Evolutionary conservation across 2,797 vertebrate genomes (phyloP).

Genomic region (Catostomus latipinnis): DNA sequence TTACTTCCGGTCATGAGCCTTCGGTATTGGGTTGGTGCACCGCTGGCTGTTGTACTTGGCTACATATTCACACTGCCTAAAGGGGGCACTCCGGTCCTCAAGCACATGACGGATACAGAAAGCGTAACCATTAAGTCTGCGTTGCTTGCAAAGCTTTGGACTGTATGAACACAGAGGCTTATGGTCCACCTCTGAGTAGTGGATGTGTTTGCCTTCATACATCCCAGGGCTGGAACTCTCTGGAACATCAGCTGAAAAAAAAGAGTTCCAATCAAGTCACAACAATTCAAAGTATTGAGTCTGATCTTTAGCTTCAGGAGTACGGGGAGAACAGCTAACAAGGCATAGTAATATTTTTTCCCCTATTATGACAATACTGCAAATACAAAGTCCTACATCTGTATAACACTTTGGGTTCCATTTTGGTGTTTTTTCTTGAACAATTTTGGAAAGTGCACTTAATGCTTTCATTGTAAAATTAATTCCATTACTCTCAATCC

Average conservation of each 20-base stretch:
- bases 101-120: conserved; percentile 99
- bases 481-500: background rate
- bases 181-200: conserved; percentile 99
- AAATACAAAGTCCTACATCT: background rate
- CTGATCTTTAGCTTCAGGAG: too few relatives aligned
- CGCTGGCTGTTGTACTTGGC: conserved; percentile 99
- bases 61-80: conserved; percentile 99
- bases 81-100: conserved; percentile 98
- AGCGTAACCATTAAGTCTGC: conserved; percentile 98
- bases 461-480: background rate
- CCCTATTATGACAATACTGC: too few relatives aligned
- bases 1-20: conserved; percentile 97
- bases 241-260: conserved; percentile 97
- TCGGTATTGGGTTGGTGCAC: conserved; percentile 99
- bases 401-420: background rate
- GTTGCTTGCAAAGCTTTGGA: conserved; percentile 99
- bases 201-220: conserved; percentile 99
- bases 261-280: conserved; percentile 63
- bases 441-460: background rate
- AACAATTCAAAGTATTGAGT: background rate
- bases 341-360: too few relatives aligned
- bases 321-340: too few relatives aligned
- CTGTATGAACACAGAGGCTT: conserved; percentile 99
- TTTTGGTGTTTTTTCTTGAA: too few relatives aligned
- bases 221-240: conserved; percentile 99